Evolutionary conservation across 2,797 vertebrate genomes (phyloP).

Genomic region (Enteromius treurensis): DNA sequence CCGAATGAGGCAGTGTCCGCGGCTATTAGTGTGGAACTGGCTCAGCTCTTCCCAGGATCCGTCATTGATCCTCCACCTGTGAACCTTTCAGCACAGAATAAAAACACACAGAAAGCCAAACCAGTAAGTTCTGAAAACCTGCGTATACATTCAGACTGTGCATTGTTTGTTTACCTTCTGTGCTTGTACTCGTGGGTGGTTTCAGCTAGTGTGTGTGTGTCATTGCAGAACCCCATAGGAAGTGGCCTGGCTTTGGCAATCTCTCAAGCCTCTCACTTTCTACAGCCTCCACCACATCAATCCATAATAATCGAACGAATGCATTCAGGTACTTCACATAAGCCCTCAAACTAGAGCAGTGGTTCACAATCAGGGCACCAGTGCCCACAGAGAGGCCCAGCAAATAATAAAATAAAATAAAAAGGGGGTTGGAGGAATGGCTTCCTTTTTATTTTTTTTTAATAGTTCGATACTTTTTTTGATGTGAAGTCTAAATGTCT

Average conservation of each 20-base stretch:
- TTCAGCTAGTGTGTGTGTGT: conserved; percentile 7
- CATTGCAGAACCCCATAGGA: conserved; percentile 88
- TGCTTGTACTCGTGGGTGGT: neutral
- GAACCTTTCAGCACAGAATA: conserved; percentile 92
- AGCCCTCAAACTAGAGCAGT: neutral
- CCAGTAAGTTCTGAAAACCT: conserved; percentile 78
- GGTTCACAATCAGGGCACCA: neutral
- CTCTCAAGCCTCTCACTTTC: conserved; percentile 97
- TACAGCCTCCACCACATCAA: conserved; percentile 97
- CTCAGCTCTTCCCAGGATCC: conserved; percentile 95
- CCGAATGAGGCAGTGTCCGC: conserved; percentile 97
- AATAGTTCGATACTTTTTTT: neutral
- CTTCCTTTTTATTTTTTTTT: no score
- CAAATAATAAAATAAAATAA: neutral
- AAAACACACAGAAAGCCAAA: conserved; percentile 91
- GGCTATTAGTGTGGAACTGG: conserved; percentile 95
- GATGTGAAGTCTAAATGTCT: neutral
- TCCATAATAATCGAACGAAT: conserved; percentile 99
- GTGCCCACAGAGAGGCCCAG: neutral
- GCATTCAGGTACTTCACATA: conserved; percentile 89
- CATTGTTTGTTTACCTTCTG: neutral
- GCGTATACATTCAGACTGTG: conserved; percentile 33
- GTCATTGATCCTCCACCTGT: conserved; percentile 94
- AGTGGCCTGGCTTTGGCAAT: conserved; percentile 95
- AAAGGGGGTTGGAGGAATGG: no score